These are phyloP conservation scores for Melinopterus prodromus DNA, from an alignment of 2,888 invertebrate species.

Conservation along the genomic window DNA sequence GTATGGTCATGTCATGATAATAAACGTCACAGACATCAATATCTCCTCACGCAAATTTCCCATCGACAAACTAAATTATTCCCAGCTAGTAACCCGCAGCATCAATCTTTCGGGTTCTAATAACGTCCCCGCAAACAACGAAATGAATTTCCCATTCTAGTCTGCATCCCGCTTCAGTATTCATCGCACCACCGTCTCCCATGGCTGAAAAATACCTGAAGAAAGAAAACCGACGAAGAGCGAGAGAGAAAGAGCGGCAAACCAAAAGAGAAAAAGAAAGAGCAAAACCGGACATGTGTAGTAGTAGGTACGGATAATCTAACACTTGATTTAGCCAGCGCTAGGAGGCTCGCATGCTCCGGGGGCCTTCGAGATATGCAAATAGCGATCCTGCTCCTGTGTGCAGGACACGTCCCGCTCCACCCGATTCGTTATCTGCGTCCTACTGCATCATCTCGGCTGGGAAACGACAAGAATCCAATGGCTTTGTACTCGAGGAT, in stretches of 20 bases:
- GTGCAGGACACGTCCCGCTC: slow-evolving; percentile 47
- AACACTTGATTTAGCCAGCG: neutral
- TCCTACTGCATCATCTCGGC: neutral
- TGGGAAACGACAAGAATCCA: slow-evolving; percentile 10
- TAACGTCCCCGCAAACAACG: neutral
- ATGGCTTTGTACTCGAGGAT: neutral
- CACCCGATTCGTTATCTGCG: slow-evolving; percentile 50
- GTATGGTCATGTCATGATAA: no score
- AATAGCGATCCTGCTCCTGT: slow-evolving; percentile 39
- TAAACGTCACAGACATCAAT: no score
- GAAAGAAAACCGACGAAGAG: neutral
- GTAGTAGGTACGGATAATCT: neutral
- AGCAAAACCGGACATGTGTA: neutral
- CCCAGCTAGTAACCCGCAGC: neutral
- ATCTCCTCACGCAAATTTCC: no score
- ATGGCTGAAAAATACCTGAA: neutral
- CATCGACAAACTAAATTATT: neutral
- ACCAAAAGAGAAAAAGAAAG: neutral
- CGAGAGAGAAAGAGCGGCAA: neutral
- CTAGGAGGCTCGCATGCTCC: neutral
- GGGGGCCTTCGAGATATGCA: slow-evolving; percentile 35
- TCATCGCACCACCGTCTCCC: neutral
- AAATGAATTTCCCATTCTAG: neutral
- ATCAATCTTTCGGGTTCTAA: neutral
- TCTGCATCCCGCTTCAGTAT: neutral